Conservation (phyloP, 64 coral and sea anemone genomes). For the Trachythela sp. region DNA sequence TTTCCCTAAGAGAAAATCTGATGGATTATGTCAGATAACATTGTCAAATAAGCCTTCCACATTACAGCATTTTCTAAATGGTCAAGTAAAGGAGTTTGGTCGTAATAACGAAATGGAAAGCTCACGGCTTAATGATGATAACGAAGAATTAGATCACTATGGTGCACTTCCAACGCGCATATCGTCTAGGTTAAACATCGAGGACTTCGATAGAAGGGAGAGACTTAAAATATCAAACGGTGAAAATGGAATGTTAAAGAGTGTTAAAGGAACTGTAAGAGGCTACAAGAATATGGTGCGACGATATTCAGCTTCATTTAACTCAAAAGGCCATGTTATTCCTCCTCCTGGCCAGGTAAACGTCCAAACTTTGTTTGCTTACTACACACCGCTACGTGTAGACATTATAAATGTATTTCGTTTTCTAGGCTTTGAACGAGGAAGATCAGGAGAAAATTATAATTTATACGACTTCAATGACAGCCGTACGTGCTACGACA, state of each 20-base stretch:
- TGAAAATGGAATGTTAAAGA: slow-evolving; percentile 4
- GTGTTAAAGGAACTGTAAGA: slow-evolving; percentile 1
- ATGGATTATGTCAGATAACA: background rate
- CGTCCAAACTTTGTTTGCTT: background rate
- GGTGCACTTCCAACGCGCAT: background rate
- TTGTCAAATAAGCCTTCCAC: background rate
- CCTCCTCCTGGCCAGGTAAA: background rate
- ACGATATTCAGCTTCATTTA: slow-evolving; percentile 8
- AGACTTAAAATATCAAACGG: slow-evolving; percentile 5
- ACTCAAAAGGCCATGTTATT: slow-evolving; percentile 19
- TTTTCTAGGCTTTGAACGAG: slow-evolving; percentile 11
- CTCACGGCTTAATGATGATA: background rate
- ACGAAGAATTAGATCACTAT: background rate
- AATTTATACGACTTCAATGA: slow-evolving; percentile 92
- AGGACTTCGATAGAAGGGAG: background rate
- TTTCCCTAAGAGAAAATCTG: background rate
- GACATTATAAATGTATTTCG: background rate
- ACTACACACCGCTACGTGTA: background rate
- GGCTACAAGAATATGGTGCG: slow-evolving; percentile 25
- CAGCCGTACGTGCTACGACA: slow-evolving; percentile 75
- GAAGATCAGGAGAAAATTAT: slow-evolving; percentile 66
- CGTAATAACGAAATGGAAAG: background rate
- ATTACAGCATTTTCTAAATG: background rate
- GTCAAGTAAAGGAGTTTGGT: background rate
- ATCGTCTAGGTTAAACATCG: background rate